Evolutionary conservation across 2,113 vertebrate species (phyloP), one percentile per base, ranked within the genome.

Genomic region (Hippocampus abdominalis): DNA sequence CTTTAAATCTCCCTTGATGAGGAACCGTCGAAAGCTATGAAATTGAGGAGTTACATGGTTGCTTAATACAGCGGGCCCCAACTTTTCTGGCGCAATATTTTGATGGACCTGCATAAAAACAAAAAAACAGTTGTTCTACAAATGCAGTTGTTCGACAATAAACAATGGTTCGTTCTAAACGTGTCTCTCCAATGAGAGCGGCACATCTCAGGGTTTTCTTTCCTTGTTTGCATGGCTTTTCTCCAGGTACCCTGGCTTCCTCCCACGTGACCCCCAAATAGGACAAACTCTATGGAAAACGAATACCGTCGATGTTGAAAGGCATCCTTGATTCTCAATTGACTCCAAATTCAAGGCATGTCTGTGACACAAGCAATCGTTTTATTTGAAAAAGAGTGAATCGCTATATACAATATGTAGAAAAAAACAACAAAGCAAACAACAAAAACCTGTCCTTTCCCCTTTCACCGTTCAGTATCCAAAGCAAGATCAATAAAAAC

Each of bases 341-440:
- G 27, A 60, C 16, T 60, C 16, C 6, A 18, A 60, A 60, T 29
- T 27, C 29, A 29, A 1, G 13, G 27, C 3, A 11, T 8, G 8
- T 20, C 23, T 48, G 25, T 64, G 68, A 85, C 82, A 82, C 89
- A 81, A 88, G 89, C 88, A 88, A 88, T 88, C 80, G 70, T 91
- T 92, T 92, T 88, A 88, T 89, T 89, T 81, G 81, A 89, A 91
- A 92, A 91, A 91, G 91, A 86, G 81, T 88, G 88, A 90, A 83
- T 78, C 73, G 54, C 53, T 92, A 86, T 92, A 27, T 93, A 93
- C 89, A 93, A 80, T 89, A 89, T 78, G 83, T 90, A 85, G 83
- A 89, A 81, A 89, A 75, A 83, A 76, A 90, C n/a, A 84, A 72
- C 69, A 86, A 60, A 66, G 81, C 79, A 79, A 77, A 87, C 80